Percentiles rank a stretch among this genome's conserved stretches.
phyloP scores from a whole-genome alignment of 2,113 vertebrate species.

The Phoenicopterus ruber region DNA sequence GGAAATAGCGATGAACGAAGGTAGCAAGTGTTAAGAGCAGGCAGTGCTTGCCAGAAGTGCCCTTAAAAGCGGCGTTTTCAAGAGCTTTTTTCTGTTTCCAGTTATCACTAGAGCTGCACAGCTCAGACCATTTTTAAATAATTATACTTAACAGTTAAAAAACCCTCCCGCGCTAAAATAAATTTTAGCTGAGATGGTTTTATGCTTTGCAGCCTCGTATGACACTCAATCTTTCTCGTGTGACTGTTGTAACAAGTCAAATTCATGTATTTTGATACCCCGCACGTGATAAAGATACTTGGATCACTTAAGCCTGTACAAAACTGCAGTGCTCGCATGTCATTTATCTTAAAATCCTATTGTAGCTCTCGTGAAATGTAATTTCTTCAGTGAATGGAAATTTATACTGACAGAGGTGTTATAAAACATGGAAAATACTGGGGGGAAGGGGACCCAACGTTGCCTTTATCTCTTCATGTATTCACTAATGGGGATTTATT shows the following conservation, averaged over 20 bases:
- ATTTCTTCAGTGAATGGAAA: conserved; percentile 35
- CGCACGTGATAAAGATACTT: not conserved
- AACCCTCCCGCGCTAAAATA: not conserved
- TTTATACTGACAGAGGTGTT: conserved; percentile 51
- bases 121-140: not conserved
- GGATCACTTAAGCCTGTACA: conserved; percentile 13
- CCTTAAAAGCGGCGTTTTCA: not conserved
- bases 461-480: not conserved
- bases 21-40: not conserved
- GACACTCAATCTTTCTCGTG: not conserved
- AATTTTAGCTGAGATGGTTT: not conserved
- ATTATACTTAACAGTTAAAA: not conserved
- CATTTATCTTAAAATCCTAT: conserved; percentile 52
- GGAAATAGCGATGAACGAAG: not conserved
- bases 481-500: not conserved
- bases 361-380: not conserved
- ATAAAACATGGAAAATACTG: conserved; percentile 15
- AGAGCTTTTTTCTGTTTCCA: not conserved
- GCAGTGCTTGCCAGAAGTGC: not conserved
- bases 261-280: conserved; percentile 37
- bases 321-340: conserved; percentile 16
- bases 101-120: not conserved
- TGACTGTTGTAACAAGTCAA: conserved; percentile 8
- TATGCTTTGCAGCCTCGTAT: not conserved
- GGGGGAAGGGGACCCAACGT: not conserved